Base-by-base conservation (phyloP, 1,140 invertebrate species). In the Tetramorium alpestre region DNA sequence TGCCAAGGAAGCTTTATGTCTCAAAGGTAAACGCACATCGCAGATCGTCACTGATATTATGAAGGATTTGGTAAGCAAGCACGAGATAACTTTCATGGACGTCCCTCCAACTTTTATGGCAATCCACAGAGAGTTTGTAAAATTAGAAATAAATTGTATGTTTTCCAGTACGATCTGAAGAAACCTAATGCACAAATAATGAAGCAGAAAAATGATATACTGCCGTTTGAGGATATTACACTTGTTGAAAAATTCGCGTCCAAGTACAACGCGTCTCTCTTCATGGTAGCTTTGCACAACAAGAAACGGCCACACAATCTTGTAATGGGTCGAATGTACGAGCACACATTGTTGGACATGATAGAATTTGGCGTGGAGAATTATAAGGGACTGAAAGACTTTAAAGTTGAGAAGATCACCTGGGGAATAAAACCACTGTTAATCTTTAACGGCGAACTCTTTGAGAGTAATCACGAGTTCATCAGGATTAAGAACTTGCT, bases 301-400 rank as follows among this genome's bases (percentile, higher is more conserved):
- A 99, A 99, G 95, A 99, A 99, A 94, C 96, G 99, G 28, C 99
- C 99, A 2, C 97, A 99, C 92, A 99, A 99, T 96, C 94, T 99
- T 64, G 95, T 99, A 49, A 94, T 99, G 85, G 99, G 98, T 3
- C 96, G 99, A 89, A 97, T 98, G 90, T 99, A 97, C 95, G 98
- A 99, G 95, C 96, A 98, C 92, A 97, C 98, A 67, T 94, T 99
- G 41, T 95, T 99, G 58, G 99, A 99, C 93, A 99, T 99, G 98
- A 97, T 99, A 90, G 99, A 99, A 96, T 96, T 99, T 86, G 98
- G 98, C 28, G 96, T 99, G 22, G 97, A 98, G 87, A 97, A 98
- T 64, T 99, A 97, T 93, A 97, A 97, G 95, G 95, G 97, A 11
- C 96, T 99, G 92, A 94, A 96, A 64, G 97, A 98, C 49, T 99